Evolutionary conservation across 2,797 vertebrate genomes (phyloP), one percentile per base, ranked within the genome.

Genomic region (Amphiprion clarkii): DNA sequence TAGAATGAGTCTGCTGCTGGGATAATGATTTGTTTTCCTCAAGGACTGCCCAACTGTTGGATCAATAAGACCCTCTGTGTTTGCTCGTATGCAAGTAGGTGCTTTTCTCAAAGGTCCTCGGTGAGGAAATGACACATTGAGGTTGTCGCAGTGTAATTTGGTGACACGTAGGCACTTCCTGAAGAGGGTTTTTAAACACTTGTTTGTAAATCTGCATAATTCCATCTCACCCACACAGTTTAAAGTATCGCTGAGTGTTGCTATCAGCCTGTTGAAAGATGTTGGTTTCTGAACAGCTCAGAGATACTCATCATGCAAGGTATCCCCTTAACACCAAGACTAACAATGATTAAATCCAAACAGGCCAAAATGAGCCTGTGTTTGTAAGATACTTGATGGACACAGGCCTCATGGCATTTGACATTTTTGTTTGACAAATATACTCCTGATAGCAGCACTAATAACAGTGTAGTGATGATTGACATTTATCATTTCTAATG

Each of bases 231-330:
- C 63, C 56, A 14, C 44, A 52, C 31, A 65, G 17, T 23, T 5
- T 40, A 9, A 53, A 63, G 2, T 2, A 10, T 6, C 59, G 27
- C 10, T 6, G 39, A 49, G 59, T 64, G 66, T 46, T 7, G 39
- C 49, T 67, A 66, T 59, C 69, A 49, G 53, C 16, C 51, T 60
- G 63, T 9, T 68, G 75, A 71, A 69, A 58, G 48, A 23, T 46
- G 29, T 51, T 21, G 31, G 23, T 27, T 67, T 46, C 19, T 42
- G 52, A n/a, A 23, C 48, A 40, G 65, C 60, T 57, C 17, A 21
- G 23, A 59, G 57, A 56, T 2, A 29, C 46, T 74, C 64, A 40
- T 21, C 59, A 13, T 21, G 19, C 14, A 44, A n/a, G n/a, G 10
- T 21, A 5, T 31, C 27, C 12, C n/a, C 10, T 57, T 68, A 44